A percentile compares a stretch with the other conserved stretches of the same genome.
Evolutionary conservation across 2,888 invertebrate species (phyloP).

Genomic region (Lepidocyrtinus sp.): DNA sequence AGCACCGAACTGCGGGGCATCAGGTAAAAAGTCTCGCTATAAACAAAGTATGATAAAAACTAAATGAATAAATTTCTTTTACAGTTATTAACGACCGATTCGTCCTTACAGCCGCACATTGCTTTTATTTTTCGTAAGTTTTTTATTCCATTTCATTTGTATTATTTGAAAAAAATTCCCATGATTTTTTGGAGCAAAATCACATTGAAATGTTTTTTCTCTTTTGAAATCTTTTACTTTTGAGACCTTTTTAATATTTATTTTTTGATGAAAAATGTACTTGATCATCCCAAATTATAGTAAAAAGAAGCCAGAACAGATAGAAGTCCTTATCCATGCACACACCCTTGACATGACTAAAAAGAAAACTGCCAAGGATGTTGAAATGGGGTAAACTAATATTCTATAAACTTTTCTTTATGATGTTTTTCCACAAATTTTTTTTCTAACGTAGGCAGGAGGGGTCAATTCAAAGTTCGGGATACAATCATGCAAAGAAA

Average conservation of each 20-base stretch:
- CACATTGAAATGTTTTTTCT: too few species aligned
- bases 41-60: too few species aligned
- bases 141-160: too few species aligned
- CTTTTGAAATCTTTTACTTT: too few species aligned
- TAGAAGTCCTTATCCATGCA: slow-evolving; percentile 62
- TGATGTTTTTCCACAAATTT: too few species aligned
- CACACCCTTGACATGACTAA: slow-evolving; percentile 56
- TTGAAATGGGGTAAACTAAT: slow-evolving; percentile 30
- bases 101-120: not conserved
- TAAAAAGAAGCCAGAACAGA: slow-evolving; percentile 28
- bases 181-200: too few species aligned
- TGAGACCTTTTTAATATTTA: not conserved
- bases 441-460: slow-evolving; percentile 55
- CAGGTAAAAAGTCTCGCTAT: not conserved
- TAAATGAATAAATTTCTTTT: slow-evolving; percentile 10
- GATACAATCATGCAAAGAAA: slow-evolving; percentile 42
- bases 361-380: slow-evolving; percentile 39
- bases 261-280: not conserved
- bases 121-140: too few species aligned
- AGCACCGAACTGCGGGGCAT: slow-evolving; percentile 52
- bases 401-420: not conserved
- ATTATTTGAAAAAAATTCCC: too few species aligned
- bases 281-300: too few species aligned
- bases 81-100: slow-evolving; percentile 27
- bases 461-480: slow-evolving; percentile 63